Evolutionary conservation across 2,888 invertebrate genomes (phyloP).

Genomic region (Sericinus montela): DNA sequence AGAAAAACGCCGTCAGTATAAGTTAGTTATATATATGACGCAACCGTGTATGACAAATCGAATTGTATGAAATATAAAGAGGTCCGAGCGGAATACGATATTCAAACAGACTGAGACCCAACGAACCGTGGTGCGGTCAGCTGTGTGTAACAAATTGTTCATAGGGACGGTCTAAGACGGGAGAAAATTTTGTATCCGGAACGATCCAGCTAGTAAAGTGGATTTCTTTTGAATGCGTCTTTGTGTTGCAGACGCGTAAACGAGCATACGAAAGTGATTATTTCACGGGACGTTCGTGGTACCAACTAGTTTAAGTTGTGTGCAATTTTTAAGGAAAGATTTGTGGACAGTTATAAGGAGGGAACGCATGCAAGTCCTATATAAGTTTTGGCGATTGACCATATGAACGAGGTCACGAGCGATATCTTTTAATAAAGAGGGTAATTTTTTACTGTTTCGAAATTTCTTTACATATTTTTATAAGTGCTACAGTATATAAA

Average conservation of each 20-base stretch:
- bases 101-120: slow-evolving; percentile 48
- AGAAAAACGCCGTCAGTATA: not conserved
- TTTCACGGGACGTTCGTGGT: no score
- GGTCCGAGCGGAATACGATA: slow-evolving; percentile 35
- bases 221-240: slow-evolving; percentile 8
- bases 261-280: no score
- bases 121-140: slow-evolving; percentile 41
- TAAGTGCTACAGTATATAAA: no score
- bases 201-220: slow-evolving; percentile 8
- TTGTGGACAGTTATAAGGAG: no score
- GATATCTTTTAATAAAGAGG: no score
- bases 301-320: no score
- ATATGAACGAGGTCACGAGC: no score
- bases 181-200: not conserved
- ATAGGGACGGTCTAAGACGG: slow-evolving; percentile 9
- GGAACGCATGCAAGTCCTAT: no score
- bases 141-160: slow-evolving; percentile 21
- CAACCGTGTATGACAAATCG: slow-evolving; percentile 39
- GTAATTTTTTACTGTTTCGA: no score
- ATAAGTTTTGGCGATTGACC: no score
- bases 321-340: no score
- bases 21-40: slow-evolving; percentile 13
- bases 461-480: no score
- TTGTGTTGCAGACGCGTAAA: not conserved
- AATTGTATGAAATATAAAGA: slow-evolving; percentile 35